These are phyloP conservation scores for Nasonia vitripennis DNA, from an alignment of 1,140 invertebrate species.

Conservation along the genomic window DNA sequence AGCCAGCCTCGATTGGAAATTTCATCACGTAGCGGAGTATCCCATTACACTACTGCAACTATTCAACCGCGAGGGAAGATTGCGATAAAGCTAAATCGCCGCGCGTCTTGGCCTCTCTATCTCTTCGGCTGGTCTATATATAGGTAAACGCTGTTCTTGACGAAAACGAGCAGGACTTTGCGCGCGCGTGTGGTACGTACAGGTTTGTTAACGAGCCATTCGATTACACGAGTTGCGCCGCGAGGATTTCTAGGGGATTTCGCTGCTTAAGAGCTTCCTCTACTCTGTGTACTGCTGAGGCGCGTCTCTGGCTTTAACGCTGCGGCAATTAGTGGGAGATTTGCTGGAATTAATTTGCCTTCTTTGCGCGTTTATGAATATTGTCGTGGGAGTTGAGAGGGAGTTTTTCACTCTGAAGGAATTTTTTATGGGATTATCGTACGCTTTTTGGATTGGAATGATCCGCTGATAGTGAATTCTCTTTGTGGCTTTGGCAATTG, in stretches of 20 bases:
- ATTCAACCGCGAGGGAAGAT: not conserved
- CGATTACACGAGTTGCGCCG: slow-evolving; percentile 13
- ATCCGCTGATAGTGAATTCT: not conserved
- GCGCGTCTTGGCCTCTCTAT: not conserved
- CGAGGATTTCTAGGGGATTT: slow-evolving; percentile 6
- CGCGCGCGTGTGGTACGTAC: too few species aligned
- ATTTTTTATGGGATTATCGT: too few species aligned
- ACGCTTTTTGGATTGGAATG: not conserved
- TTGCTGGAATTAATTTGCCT: too few species aligned
- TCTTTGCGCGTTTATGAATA: too few species aligned
- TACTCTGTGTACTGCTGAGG: not conserved
- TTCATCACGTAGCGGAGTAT: not conserved
- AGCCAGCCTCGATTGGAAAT: not conserved
- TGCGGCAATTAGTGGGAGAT: not conserved
- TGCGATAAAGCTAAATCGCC: not conserved
- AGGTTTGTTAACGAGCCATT: not conserved
- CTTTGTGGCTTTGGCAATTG: too few species aligned
- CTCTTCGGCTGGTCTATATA: not conserved
- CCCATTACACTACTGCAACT: not conserved
- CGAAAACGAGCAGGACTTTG: not conserved
- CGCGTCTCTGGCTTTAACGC: not conserved
- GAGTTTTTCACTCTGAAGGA: too few species aligned
- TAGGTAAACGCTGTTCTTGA: not conserved
- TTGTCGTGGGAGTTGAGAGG: too few species aligned
- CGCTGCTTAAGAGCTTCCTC: not conserved